phyloP scores from a whole-genome alignment of 2,113 vertebrate species.

The Nanorana parkeri region DNA sequence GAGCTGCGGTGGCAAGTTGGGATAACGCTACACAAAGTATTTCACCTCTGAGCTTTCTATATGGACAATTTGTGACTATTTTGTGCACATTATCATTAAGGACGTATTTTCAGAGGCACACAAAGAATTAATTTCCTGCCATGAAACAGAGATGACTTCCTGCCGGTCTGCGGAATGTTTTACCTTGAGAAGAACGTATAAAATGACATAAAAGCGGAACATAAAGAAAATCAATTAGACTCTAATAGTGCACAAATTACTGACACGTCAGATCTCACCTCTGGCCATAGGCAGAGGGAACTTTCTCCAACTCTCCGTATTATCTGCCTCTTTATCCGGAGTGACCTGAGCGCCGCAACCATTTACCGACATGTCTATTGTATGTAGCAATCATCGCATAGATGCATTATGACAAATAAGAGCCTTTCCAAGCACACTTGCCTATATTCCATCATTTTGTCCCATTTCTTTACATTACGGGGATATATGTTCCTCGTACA shows the following conservation, averaged over 20 bases:
- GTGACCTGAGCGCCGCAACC: slow-evolving; percentile 31
- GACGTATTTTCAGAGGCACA: too few relatives aligned
- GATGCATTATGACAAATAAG: slow-evolving; percentile 43
- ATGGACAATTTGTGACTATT: too few relatives aligned
- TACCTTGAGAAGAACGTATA: neutral
- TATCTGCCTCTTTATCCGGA: neutral
- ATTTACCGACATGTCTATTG: slow-evolving; percentile 22
- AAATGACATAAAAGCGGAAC: slow-evolving; percentile 40
- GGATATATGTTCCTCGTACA: neutral
- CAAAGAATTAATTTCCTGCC: too few relatives aligned
- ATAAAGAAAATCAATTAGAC: slow-evolving; percentile 31
- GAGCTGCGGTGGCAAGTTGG: too few relatives aligned
- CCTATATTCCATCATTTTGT: slow-evolving; percentile 17
- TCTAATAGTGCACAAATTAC: neutral
- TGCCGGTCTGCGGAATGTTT: neutral
- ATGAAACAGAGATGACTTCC: too few relatives aligned
- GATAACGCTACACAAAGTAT: too few relatives aligned
- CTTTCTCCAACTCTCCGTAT: neutral
- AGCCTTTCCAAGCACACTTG: neutral
- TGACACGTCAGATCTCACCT: neutral
- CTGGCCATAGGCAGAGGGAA: neutral
- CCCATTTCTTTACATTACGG: slow-evolving; percentile 34
- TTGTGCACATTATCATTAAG: too few relatives aligned
- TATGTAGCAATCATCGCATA: neutral
- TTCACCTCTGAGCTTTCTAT: too few relatives aligned